These are phyloP conservation scores for Thymallus thymallus DNA, from an alignment of 2,113 vertebrate genomes.

Conservation along the genomic window DNA sequence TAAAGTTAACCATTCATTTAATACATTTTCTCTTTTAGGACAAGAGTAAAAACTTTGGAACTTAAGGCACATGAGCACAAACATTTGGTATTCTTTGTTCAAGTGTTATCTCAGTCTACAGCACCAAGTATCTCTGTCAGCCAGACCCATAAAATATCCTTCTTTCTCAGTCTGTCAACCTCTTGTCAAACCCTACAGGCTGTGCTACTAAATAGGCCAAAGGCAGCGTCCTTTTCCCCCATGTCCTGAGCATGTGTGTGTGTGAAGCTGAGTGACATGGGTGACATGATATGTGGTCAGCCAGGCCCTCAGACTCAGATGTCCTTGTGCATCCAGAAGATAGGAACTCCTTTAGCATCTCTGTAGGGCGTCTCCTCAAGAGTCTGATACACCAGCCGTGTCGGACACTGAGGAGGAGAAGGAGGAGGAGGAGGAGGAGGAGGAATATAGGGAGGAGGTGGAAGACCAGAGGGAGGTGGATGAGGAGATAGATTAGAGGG, in stretches of 20 bases:
- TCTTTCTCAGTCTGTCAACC: background rate
- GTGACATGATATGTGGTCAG: background rate
- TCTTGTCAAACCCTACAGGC: background rate
- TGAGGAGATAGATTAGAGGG: no score
- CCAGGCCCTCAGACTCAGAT: conserved; percentile 67
- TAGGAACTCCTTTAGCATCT: conserved; percentile 80
- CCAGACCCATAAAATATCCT: background rate
- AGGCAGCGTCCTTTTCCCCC: background rate
- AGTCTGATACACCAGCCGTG: conserved; percentile 57
- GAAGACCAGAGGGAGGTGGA: no score
- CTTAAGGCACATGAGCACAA: conserved; percentile 22
- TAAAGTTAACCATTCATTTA: background rate
- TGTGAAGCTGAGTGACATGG: background rate
- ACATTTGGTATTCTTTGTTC: background rate
- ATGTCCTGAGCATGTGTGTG: background rate
- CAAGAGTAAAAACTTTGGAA: background rate
- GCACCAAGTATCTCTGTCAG: background rate
- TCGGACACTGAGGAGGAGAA: conserved; percentile 3
- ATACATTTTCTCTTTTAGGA: background rate
- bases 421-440: conserved; percentile 20
- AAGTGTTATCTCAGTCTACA: background rate
- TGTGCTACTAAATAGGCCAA: background rate
- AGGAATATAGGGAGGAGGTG: conserved; percentile 12
- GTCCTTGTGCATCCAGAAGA: conserved; percentile 97
- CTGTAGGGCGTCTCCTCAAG: conserved; percentile 77